Conservation (phyloP, 1,140 invertebrate genomes). For the Diabrotica undecimpunctata region DNA sequence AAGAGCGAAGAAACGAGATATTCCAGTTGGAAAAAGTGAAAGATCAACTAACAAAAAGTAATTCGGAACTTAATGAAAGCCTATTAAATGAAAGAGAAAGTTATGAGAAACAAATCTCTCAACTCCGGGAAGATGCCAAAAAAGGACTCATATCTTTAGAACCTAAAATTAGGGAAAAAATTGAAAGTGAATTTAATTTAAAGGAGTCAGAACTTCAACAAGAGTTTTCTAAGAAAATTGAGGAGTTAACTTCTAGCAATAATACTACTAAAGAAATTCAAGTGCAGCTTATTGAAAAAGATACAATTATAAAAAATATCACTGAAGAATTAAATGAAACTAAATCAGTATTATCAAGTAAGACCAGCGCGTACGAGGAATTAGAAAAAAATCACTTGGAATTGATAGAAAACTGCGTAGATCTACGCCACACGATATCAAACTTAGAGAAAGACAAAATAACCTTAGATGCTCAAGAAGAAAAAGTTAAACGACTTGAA, state of each 20-base stretch:
- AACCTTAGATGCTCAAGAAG: constrained; percentile 49
- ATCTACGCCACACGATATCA: constrained; percentile 21
- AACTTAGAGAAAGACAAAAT: constrained; percentile 41
- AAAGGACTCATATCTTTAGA: constrained; percentile 37
- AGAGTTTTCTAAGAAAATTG: constrained; percentile 47
- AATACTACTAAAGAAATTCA: constrained; percentile 48
- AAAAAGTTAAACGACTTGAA: constrained; percentile 44
- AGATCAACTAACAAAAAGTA: constrained; percentile 22
- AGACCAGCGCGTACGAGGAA: constrained; percentile 27
- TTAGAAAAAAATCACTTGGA: constrained; percentile 42
- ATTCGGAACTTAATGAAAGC: constrained; percentile 21
- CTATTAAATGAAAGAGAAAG: constrained; percentile 24
- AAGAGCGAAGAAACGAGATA: constrained; percentile 18
- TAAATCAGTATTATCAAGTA: constrained; percentile 23
- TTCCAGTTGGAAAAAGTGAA: constrained; percentile 14
- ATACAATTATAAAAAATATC: constrained; percentile 46
- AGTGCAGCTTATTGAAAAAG: constrained; percentile 46
- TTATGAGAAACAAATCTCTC: constrained; percentile 32
- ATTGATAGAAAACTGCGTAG: constrained; percentile 37
- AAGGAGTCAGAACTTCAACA: constrained; percentile 48
- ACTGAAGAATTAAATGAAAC: constrained; percentile 34
- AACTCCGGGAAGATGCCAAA: constrained; percentile 37
- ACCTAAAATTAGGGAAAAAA: constrained; percentile 35
- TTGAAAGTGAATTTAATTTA: constrained; percentile 27
- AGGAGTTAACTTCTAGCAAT: constrained; percentile 45